Base-by-base conservation (phyloP, 2,113 vertebrate species). In the Erythrolamprus reginae region DNA sequence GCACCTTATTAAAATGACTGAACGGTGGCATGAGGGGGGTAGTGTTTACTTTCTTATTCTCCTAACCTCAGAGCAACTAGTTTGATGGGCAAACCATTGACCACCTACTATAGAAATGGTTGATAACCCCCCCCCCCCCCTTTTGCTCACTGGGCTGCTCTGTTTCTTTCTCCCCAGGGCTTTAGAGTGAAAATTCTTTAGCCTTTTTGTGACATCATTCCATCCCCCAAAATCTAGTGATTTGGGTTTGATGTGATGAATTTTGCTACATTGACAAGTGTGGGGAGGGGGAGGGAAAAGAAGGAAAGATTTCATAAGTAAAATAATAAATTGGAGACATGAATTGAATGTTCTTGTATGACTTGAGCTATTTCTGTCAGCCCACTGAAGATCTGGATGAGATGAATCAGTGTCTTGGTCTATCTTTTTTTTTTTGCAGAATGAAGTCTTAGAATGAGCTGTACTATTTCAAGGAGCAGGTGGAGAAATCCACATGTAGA, bases 1-100 rank as follows among this genome's bases (percentile, higher is more conserved):
- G 95, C 96, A 93, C 97, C 97, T 91, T 97, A 97, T 92, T 98
- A 97, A 97, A 86, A 82, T 91, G 88, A 88, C 77, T 93, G 92
- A 84, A 94, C 58, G 86, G 53, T 77, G 77, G 10, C 38, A 84
- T 26, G 58, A 56, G 26, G 47, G 23, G 83, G 42, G 48, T 70
- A 92, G 50, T 92, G 90, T 89, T 90, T 93, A 94, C 93, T 92
- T 93, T 93, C 89, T 94, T 92, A 93, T 91, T 88, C 93, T 95
- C 89, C 89, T 89, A n/a, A 93, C 94, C 94, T 96, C 94, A 97
- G 95, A 87, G 53, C 94, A 94, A 90, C 89, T 87, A 92, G 86
- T 50, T 50, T 92, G 91, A 93, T 94, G 96, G 95, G 95, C 91
- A 17, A 96, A 94, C 94, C 95, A 93, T 96, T 48, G 51, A 94